Percentiles rank a stretch among this genome's conserved stretches.
These are phyloP conservation scores for Myotis lucifugus DNA, from an alignment of 2,113 vertebrate genomes.

Conservation along the genomic window DNA sequence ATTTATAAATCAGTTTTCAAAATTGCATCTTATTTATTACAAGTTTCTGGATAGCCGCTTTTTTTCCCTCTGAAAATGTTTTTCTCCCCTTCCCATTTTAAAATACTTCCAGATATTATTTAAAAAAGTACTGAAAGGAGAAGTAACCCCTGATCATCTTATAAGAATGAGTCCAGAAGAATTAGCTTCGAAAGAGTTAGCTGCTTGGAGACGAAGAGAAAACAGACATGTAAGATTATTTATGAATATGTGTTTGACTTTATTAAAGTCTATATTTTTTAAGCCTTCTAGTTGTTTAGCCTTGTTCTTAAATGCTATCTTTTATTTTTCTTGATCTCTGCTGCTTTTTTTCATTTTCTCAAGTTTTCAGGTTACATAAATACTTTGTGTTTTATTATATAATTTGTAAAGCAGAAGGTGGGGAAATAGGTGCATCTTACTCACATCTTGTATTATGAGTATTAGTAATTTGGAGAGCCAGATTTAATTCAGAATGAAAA, in stretches of 20 bases:
- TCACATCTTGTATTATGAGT: background rate
- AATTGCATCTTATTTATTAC: slow-evolving; percentile 21
- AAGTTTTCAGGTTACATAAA: background rate
- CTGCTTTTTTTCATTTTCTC: background rate
- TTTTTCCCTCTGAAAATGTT: slow-evolving; percentile 5
- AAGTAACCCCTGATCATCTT: slow-evolving; percentile 94
- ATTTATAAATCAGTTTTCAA: slow-evolving; percentile 12
- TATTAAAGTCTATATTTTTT: slow-evolving; percentile 10
- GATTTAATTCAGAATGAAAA: slow-evolving; percentile 32
- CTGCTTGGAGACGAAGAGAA: slow-evolving; percentile 97
- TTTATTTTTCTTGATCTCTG: slow-evolving; percentile 7
- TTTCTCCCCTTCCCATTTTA: slow-evolving; percentile 52
- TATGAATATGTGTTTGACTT: background rate
- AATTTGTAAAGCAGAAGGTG: background rate
- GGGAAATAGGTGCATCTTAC: background rate
- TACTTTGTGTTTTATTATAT: slow-evolving; percentile 28
- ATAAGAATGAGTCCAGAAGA: slow-evolving; percentile 99
- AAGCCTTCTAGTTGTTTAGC: background rate
- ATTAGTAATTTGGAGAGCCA: slow-evolving; percentile 36
- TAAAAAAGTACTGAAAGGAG: slow-evolving; percentile 96
- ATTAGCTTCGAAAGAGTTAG: slow-evolving; percentile 97
- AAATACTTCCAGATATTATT: slow-evolving; percentile 91
- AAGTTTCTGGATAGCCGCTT: background rate
- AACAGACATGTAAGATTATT: slow-evolving; percentile 94
- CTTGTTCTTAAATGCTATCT: background rate